A percentile compares a stretch with the other conserved stretches of the same genome.
These are phyloP conservation scores for Phaonia tiefii DNA, from an alignment of 2,888 invertebrate genomes.

Conservation along the genomic window DNA sequence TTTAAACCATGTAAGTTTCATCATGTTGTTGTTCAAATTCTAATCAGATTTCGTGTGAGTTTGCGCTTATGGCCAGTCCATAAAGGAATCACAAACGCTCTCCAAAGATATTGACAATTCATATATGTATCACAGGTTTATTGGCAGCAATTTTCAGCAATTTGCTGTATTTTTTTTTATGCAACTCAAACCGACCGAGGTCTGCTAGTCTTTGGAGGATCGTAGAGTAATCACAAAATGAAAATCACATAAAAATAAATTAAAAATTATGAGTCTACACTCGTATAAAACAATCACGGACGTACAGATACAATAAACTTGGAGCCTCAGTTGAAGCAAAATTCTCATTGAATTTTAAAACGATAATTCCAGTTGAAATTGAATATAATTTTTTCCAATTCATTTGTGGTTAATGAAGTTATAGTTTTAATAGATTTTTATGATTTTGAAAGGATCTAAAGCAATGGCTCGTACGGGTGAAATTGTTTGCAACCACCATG, in stretches of 20 bases:
- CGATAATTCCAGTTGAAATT: background rate
- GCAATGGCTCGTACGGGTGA: background rate
- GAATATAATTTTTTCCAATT: conserved; percentile 17
- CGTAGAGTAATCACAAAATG: conserved; percentile 76
- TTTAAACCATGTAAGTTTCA: background rate
- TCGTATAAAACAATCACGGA: conserved; percentile 22
- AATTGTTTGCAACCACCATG: no score
- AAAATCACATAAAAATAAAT: conserved; percentile 78
- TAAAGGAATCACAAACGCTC: background rate
- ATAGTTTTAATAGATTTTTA: conserved; percentile 42
- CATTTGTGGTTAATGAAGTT: conserved; percentile 40
- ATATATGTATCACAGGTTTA: conserved; percentile 15
- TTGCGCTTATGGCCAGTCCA: conserved; percentile 23
- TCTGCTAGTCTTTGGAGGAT: conserved; percentile 68
- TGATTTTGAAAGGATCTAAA: conserved; percentile 19
- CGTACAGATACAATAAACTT: conserved; percentile 74
- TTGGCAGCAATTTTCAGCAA: conserved; percentile 27
- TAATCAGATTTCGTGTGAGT: conserved; percentile 68
- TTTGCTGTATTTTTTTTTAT: conserved; percentile 47
- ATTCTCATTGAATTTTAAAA: background rate
- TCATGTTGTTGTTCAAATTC: conserved; percentile 46
- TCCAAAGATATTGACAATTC: background rate
- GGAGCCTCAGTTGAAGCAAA: conserved; percentile 47
- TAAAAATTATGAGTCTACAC: conserved; percentile 73
- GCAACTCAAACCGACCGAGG: conserved; percentile 59